Evolutionary conservation across 2,888 invertebrate species (phyloP), one percentile per base, ranked within the genome.

Genomic region (Steinernema hermaphroditum): DNA sequence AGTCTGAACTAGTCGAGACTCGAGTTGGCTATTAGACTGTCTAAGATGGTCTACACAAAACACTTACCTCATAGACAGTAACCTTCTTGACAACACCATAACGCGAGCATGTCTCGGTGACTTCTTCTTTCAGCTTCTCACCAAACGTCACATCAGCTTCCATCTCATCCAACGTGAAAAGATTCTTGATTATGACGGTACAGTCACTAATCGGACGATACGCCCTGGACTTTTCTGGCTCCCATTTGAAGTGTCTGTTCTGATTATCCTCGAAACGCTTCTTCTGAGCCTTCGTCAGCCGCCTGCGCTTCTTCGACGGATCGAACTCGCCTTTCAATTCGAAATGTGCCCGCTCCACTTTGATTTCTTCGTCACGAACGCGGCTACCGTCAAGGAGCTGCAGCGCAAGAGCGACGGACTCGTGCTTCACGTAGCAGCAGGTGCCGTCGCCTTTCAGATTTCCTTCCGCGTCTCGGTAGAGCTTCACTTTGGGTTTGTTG

Each of bases 241-340:
- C 90, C 98, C 98, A 98, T 87, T 94, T 96, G 87, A 98, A 93
- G 69, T 96, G 89, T 86, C 92, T 92, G 86, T 95, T 93, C 87
- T 96, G 93, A 88, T 92, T 92, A 87, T 94, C 94, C 88, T 93
- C 93, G 72, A 94, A 87, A 86, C 86, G 86, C 76, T 87, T 88
- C 80, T 94, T 96, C 79, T 96, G 93, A 82, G 94, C 92, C 78
- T 94, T 94, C 81, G 92, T 92, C 75, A 91, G 88, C 87, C 93
- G 93, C 87, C 92, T 92, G 87, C 92, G 92, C 87, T 94, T 95
- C 72, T 94, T 90, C 0, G 91, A 91, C 0, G 97, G 96, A 89
- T 99, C 93, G 87, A 93, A 99, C 62, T 87, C 82, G 9, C 86
- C 86, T 88, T 96, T 96, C 90, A 95, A 90, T 88, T 94, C 91